phyloP scores from a whole-genome alignment of 2,888 invertebrate genomes.

The Brachynemurus nebulosus region DNA sequence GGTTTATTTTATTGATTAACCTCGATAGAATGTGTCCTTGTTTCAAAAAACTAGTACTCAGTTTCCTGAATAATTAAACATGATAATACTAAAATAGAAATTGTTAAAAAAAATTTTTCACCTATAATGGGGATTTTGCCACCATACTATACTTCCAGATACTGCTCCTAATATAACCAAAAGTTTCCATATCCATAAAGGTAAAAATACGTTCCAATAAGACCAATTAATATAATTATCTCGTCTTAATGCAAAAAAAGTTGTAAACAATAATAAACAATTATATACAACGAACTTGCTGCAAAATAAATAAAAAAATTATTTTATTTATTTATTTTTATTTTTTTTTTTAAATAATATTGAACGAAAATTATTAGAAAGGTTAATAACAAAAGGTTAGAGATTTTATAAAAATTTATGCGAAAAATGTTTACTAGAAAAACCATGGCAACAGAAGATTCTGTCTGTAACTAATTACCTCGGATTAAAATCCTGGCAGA shows the following conservation, averaged over 20 bases:
- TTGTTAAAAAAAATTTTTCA: slow-evolving; percentile 24
- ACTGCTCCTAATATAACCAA: slow-evolving; percentile 82
- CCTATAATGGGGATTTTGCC: slow-evolving; percentile 91
- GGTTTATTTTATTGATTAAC: no score
- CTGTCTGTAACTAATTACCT: slow-evolving; percentile 44
- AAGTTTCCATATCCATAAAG: slow-evolving; percentile 96
- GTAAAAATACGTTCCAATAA: slow-evolving; percentile 91
- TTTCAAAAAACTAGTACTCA: slow-evolving; percentile 4
- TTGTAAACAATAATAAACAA: slow-evolving; percentile 82
- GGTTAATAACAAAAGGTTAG: neutral
- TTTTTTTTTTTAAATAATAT: neutral
- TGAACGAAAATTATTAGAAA: slow-evolving; percentile 1
- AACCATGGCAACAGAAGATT: slow-evolving; percentile 9
- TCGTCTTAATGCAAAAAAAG: slow-evolving; percentile 76
- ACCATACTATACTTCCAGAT: slow-evolving; percentile 91
- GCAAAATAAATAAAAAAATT: slow-evolving; percentile 30
- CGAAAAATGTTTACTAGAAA: slow-evolving; percentile 6
- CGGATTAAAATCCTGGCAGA: slow-evolving; percentile 86
- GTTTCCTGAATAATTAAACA: neutral
- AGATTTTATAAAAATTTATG: neutral
- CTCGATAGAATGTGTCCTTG: no score
- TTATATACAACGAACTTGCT: slow-evolving; percentile 96
- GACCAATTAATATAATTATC: slow-evolving; percentile 86
- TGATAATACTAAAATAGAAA: slow-evolving; percentile 11
- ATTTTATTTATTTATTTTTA: neutral